Conservation (phyloP, 2,797 vertebrate genomes). For the Urocyon cinereoargenteus region DNA sequence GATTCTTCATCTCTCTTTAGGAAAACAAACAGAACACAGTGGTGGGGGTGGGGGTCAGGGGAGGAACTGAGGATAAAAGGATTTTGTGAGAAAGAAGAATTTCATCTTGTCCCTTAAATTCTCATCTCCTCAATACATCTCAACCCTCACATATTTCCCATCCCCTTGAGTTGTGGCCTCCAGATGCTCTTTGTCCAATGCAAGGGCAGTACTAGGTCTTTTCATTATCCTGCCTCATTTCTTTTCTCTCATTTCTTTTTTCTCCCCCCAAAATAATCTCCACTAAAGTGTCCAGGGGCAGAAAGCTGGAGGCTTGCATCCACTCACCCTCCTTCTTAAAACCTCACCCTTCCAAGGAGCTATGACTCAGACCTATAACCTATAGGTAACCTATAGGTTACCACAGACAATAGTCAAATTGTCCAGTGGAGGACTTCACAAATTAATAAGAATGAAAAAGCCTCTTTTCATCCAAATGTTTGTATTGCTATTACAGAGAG, state of each 20-base stretch:
- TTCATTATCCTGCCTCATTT: too few species aligned
- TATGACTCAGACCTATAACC: not conserved
- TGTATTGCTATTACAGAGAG: not conserved
- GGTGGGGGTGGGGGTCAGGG: fast-evolving
- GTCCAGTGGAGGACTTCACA: not conserved
- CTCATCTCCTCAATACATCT: not conserved
- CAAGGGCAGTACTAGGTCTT: not conserved
- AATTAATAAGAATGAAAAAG: not conserved
- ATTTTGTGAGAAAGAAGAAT: not conserved
- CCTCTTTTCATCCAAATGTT: not conserved
- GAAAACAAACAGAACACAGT: not conserved
- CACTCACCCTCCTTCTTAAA: not conserved
- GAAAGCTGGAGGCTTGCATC: not conserved
- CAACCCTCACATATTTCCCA: not conserved
- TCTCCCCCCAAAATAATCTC: not conserved
- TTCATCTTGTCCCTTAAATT: not conserved
- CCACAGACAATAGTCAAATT: not conserved
- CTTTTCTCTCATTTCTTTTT: too few species aligned
- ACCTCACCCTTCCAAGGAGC: not conserved
- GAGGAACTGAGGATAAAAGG: not conserved
- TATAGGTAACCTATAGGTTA: not conserved
- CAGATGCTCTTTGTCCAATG: not conserved
- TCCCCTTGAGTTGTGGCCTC: not conserved
- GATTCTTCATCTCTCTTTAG: not conserved
- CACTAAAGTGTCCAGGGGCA: not conserved